A percentile compares a stretch with the other conserved stretches of the same genome.
phyloP scores from a whole-genome alignment of 2,797 vertebrate species.

The Amniataba percoides region DNA sequence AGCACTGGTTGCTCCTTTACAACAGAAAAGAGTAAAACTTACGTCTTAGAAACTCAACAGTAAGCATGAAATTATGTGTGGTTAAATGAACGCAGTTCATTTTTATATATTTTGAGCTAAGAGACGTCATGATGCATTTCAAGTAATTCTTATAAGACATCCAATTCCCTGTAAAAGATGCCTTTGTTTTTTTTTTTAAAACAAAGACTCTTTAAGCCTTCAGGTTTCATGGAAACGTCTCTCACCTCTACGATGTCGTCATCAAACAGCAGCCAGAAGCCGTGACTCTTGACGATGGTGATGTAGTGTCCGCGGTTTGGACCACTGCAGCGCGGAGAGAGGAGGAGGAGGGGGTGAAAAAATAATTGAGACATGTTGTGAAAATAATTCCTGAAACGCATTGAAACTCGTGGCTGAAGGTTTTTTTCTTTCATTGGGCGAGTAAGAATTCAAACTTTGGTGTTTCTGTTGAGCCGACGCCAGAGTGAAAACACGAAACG shows the following conservation, averaged over 20 bases:
- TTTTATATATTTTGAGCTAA: not conserved
- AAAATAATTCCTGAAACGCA: not conserved
- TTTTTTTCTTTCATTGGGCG: not conserved
- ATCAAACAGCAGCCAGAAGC: slow-evolving; percentile 95
- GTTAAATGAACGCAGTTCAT: not conserved
- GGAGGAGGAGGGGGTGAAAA: not conserved
- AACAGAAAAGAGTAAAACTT: not conserved
- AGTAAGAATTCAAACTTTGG: not conserved
- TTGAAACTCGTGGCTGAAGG: not conserved
- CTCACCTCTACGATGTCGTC: slow-evolving; percentile 94
- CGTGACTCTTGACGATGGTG: slow-evolving; percentile 95
- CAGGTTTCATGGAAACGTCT: not conserved
- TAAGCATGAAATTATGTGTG: not conserved
- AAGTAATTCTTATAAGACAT: not conserved
- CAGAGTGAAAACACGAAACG: not conserved
- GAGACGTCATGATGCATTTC: not conserved
- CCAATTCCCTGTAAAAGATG: not conserved
- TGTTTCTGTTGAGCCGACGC: not conserved
- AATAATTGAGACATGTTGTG: not conserved
- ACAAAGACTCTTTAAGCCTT: no score
- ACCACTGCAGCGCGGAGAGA: slow-evolving; percentile 80
- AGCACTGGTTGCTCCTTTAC: not conserved
- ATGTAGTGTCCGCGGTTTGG: slow-evolving; percentile 95
- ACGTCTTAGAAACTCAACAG: no score
- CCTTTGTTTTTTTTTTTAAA: no score